Conservation (phyloP, 2,797 vertebrate genomes). For the Notolepis coatsorum region DNA sequence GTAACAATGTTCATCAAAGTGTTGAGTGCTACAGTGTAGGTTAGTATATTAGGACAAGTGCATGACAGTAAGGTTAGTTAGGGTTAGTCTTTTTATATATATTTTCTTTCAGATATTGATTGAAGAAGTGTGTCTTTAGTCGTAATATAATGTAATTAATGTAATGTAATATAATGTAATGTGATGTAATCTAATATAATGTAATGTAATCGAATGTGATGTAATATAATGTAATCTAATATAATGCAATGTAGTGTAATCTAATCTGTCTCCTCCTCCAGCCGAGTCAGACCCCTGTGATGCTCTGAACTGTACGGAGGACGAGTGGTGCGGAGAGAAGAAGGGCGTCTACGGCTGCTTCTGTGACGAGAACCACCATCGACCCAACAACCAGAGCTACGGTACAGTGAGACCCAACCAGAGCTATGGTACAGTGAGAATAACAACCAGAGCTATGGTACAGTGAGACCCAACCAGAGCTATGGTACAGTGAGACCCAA, state of each 20-base stretch:
- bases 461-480: neutral
- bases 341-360: conserved; percentile 62
- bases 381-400: conserved; percentile 46
- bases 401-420: conserved; percentile 32
- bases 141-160: no score
- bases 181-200: no score
- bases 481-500: neutral
- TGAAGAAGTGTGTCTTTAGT: no score
- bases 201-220: neutral
- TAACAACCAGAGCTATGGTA: conserved; percentile 59
- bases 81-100: no score
- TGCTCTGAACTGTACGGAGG: conserved; percentile 51
- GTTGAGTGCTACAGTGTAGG: no score
- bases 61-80: no score
- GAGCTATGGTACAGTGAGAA: no score
- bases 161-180: no score
- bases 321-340: conserved; percentile 72
- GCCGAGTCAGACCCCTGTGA: conserved; percentile 59
- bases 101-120: no score
- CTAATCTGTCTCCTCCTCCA: conserved; percentile 3
- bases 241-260: neutral
- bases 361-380: conserved; percentile 57
- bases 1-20: no score
- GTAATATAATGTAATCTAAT: neutral
- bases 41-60: no score